Evolutionary conservation across 1,140 invertebrate species (phyloP).

Genomic region (Homarus americanus): DNA sequence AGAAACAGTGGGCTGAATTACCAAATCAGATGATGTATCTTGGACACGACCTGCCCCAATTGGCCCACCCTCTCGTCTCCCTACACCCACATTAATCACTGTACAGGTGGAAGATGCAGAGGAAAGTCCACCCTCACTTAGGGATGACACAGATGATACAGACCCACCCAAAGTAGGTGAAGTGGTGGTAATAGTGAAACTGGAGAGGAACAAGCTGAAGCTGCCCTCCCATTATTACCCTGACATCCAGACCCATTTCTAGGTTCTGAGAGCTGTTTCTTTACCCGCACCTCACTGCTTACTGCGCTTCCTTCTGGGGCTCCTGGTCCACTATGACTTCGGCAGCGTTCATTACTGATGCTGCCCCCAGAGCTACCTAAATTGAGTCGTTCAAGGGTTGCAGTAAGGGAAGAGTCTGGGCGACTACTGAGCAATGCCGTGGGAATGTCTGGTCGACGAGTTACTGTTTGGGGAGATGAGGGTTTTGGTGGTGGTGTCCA

Average conservation of each 20-base stretch:
- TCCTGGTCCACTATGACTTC: constrained; percentile 74
- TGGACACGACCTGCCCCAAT: constrained; percentile 14
- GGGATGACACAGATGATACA: constrained; percentile 73
- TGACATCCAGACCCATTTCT: constrained; percentile 59
- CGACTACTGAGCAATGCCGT: constrained; percentile 39
- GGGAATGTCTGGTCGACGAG: constrained; percentile 67
- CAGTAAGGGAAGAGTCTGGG: constrained; percentile 47
- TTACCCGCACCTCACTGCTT: constrained; percentile 61
- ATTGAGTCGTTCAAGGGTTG: constrained; percentile 62
- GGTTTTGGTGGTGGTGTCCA: constrained; percentile 54
- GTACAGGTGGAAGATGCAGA: constrained; percentile 75
- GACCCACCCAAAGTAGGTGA: constrained; percentile 73
- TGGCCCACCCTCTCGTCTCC: constrained; percentile 30
- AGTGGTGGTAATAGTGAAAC: constrained; percentile 74
- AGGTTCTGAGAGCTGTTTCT: constrained; percentile 62
- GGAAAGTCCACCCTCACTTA: constrained; percentile 74
- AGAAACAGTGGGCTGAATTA: constrained; percentile 53
- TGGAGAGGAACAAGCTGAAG: constrained; percentile 74
- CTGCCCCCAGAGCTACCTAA: constrained; percentile 44
- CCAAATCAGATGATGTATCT: constrained; percentile 36
- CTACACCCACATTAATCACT: constrained; percentile 73
- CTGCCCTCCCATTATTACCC: constrained; percentile 52
- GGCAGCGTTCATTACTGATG: constrained; percentile 58
- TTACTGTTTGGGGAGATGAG: constrained; percentile 46
- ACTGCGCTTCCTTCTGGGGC: constrained; percentile 71